A percentile compares a stretch with the other conserved stretches of the same genome.
Conservation (phyloP, 2,888 invertebrate species). For the Lasioglossum oenotherae region DNA sequence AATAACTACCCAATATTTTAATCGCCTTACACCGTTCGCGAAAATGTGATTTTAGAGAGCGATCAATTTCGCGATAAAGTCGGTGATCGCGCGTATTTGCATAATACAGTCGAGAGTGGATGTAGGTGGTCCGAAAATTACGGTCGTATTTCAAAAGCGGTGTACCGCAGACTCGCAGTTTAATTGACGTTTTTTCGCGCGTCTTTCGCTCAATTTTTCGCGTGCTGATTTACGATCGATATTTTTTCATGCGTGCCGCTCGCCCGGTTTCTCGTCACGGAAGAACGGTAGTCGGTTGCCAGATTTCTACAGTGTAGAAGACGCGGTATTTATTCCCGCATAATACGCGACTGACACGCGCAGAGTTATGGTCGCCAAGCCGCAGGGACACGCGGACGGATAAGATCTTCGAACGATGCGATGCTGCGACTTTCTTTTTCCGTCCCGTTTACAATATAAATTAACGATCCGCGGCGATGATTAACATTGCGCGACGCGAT, state of each 20-base stretch:
- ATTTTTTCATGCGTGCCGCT: constrained; percentile 17
- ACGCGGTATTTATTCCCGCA: constrained; percentile 44
- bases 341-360: constrained; percentile 47
- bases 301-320: constrained; percentile 40
- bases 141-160: constrained; percentile 42
- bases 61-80: constrained; percentile 20
- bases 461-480: constrained; percentile 55
- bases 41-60: neutral
- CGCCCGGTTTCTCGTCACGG: neutral
- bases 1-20: neutral
- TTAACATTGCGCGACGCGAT: constrained; percentile 62
- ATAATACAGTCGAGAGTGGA: neutral
- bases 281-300: constrained; percentile 41
- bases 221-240: constrained; percentile 55
- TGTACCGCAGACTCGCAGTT: constrained; percentile 27
- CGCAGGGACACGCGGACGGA: constrained; percentile 54
- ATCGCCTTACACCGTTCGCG: neutral
- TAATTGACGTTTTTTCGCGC: constrained; percentile 48
- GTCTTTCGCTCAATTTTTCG: constrained; percentile 45
- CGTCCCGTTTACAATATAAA: constrained; percentile 37
- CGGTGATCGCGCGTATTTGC: constrained; percentile 18
- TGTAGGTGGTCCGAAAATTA: neutral
- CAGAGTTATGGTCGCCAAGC: constrained; percentile 49
- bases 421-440: constrained; percentile 43
- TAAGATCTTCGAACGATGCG: constrained; percentile 52